Conservation (phyloP, 2,797 vertebrate genomes). For the Austrolebias charrua region DNA sequence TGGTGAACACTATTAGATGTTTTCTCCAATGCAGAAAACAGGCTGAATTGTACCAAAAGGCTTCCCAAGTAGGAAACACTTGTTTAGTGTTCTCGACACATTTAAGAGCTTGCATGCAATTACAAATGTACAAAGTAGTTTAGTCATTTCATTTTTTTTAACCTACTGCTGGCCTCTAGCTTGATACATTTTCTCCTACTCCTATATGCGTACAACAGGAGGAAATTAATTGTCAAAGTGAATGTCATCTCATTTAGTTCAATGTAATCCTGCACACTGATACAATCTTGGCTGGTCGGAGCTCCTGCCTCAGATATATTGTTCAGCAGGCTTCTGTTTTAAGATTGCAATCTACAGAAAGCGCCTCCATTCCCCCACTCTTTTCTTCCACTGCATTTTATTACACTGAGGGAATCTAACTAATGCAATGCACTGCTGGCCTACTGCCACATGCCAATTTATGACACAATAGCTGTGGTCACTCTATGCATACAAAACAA, state of each 20-base stretch:
- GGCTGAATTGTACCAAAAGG: slow-evolving; percentile 21
- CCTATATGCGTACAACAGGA: slow-evolving; percentile 61
- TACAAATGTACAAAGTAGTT: slow-evolving; percentile 20
- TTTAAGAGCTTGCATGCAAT: slow-evolving; percentile 20
- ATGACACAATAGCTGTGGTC: slow-evolving; percentile 70
- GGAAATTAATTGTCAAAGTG: slow-evolving; percentile 79
- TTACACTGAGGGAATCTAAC: slow-evolving; percentile 77
- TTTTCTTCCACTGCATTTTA: slow-evolving; percentile 73
- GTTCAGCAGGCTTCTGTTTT: slow-evolving; percentile 69
- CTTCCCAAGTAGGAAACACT: slow-evolving; percentile 6
- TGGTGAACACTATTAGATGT: no score
- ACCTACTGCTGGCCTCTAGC: slow-evolving; percentile 43
- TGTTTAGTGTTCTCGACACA: slow-evolving; percentile 22
- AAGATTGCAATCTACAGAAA: slow-evolving; percentile 82
- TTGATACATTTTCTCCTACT: slow-evolving; percentile 49
- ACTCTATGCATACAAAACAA: slow-evolving; percentile 76
- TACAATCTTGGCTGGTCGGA: slow-evolving; percentile 71
- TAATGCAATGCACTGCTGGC: slow-evolving; percentile 81
- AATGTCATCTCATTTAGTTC: slow-evolving; percentile 82
- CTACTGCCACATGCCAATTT: slow-evolving; percentile 79
- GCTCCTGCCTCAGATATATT: slow-evolving; percentile 70
- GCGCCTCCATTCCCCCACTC: slow-evolving; percentile 13
- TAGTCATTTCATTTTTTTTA: background rate
- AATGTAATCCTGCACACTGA: slow-evolving; percentile 61
- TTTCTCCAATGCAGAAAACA: slow-evolving; percentile 15